Evolutionary conservation across 2,888 invertebrate species (phyloP).

Genomic region (Clostera curtula): DNA sequence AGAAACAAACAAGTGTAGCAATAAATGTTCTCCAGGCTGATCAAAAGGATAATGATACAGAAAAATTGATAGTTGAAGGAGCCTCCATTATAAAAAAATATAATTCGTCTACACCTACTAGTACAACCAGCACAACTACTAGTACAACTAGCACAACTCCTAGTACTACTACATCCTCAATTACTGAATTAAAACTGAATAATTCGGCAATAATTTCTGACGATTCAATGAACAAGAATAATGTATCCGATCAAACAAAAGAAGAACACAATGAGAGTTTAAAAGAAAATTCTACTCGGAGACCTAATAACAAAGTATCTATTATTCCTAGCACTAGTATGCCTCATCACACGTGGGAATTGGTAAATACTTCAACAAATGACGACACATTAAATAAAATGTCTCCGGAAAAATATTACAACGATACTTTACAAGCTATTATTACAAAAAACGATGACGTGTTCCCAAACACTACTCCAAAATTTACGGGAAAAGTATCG

Average conservation of each 20-base stretch:
- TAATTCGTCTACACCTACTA: slow-evolving; percentile 25
- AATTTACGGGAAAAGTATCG: slow-evolving; percentile 57
- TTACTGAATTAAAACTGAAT: slow-evolving; percentile 13
- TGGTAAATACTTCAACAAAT: slow-evolving; percentile 70
- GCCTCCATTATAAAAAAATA: slow-evolving; percentile 63
- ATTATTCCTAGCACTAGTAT: slow-evolving; percentile 56
- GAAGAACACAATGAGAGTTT: slow-evolving; percentile 19
- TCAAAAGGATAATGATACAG: slow-evolving; percentile 48
- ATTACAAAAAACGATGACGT: slow-evolving; percentile 73
- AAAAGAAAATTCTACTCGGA: slow-evolving; percentile 52
- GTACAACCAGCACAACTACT: slow-evolving; percentile 11
- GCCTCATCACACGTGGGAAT: slow-evolving; percentile 73
- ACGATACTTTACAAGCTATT: slow-evolving; percentile 78
- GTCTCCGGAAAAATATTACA: slow-evolving; percentile 73
- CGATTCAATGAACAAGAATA: too few species aligned
- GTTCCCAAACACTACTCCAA: slow-evolving; percentile 60
- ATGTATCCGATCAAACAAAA: too few species aligned
- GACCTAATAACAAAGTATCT: slow-evolving; percentile 65
- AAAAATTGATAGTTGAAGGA: slow-evolving; percentile 58
- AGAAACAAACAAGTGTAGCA: slow-evolving; percentile 58
- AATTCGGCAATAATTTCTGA: slow-evolving; percentile 21
- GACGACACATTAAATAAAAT: slow-evolving; percentile 50
- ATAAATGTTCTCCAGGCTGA: slow-evolving; percentile 56
- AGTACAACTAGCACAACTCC: slow-evolving; percentile 15
- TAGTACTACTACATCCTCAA: slow-evolving; percentile 15